Conservation (phyloP, 2,113 vertebrate species). For the Aleadryas rufinucha region DNA sequence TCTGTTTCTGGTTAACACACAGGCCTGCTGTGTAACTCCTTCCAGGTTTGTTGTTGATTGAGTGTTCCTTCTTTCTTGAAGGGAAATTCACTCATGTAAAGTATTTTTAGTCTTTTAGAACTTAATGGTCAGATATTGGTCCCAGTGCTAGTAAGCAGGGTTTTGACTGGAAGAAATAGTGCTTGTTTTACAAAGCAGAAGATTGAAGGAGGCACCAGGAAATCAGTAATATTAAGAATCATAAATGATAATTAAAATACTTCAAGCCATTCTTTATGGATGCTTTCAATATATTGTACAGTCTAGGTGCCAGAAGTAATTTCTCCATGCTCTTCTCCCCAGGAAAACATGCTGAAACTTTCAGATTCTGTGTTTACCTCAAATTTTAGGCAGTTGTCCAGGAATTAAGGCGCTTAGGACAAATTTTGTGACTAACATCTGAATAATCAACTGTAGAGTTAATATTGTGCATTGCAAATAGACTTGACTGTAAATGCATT, state of each 20-base stretch:
- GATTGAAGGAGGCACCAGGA: neutral
- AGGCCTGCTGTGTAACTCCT: neutral
- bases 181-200: neutral
- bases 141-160: neutral
- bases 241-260: neutral
- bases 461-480: neutral
- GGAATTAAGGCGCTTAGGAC: neutral
- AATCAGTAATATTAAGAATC: neutral
- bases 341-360: neutral
- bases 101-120: neutral
- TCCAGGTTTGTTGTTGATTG: neutral
- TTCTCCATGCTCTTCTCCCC: neutral
- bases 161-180: neutral
- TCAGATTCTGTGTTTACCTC: neutral
- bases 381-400: neutral
- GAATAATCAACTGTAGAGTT: neutral
- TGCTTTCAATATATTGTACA: neutral
- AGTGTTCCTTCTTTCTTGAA: neutral
- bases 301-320: neutral
- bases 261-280: neutral
- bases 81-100: neutral
- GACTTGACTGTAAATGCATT: neutral
- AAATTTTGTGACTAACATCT: neutral
- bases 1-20: constrained; percentile 15
- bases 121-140: neutral